phyloP scores from a whole-genome alignment of 2,888 invertebrate species.

The Pseudoips prasinana region DNA sequence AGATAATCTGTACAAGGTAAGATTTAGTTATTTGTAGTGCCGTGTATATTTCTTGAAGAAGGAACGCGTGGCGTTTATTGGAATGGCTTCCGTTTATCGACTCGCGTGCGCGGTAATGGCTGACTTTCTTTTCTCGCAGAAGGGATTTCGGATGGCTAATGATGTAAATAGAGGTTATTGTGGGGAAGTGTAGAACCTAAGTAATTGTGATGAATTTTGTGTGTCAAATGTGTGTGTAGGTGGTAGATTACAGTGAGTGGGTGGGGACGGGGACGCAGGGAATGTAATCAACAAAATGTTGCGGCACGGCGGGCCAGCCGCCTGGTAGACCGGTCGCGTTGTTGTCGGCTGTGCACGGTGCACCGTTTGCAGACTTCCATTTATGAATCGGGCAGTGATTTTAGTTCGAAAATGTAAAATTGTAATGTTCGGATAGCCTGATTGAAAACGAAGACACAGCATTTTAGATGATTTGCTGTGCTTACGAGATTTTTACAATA shows the following conservation, averaged over 20 bases:
- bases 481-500: no score
- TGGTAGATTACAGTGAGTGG: constrained; percentile 45
- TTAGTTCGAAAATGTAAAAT: no score
- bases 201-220: constrained; percentile 38
- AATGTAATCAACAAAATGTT: constrained; percentile 46
- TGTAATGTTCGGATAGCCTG: no score
- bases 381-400: constrained; percentile 6
- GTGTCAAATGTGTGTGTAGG: constrained; percentile 34
- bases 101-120: constrained; percentile 80
- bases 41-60: constrained; percentile 18
- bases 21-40: constrained; percentile 39
- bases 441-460: no score
- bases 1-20: constrained; percentile 63
- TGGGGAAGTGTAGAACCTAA: constrained; percentile 27
- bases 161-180: constrained; percentile 27
- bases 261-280: constrained; percentile 61
- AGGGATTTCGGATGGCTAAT: constrained; percentile 41
- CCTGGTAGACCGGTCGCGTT: constrained; percentile 35
- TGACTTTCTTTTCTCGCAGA: constrained; percentile 67
- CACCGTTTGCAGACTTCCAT: constrained; percentile 9
- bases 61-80: constrained; percentile 64
- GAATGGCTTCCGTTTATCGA: constrained; percentile 80
- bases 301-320: constrained; percentile 30
- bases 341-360: constrained; percentile 18
- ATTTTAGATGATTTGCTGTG: no score